These are phyloP conservation scores for Nymphalis c-album DNA, from an alignment of 2,888 invertebrate genomes.

Conservation along the genomic window DNA sequence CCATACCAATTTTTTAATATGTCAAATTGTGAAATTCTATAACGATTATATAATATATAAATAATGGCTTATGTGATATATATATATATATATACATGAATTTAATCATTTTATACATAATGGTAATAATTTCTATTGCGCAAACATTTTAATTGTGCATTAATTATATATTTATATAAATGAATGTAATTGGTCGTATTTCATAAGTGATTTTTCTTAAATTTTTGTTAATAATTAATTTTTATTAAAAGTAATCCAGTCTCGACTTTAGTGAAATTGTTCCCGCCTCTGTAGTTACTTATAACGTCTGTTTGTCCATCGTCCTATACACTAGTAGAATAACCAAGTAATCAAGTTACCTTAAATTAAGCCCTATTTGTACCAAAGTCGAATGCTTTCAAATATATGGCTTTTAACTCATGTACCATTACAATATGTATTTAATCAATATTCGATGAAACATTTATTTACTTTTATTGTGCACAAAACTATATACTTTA, in stretches of 20 bases:
- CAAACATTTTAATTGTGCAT: slow-evolving; percentile 14
- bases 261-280: slow-evolving; percentile 3
- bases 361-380: slow-evolving; percentile 15
- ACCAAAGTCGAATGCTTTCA: slow-evolving; percentile 29
- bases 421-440: slow-evolving; percentile 1
- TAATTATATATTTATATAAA: slow-evolving; percentile 14
- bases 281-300: slow-evolving; percentile 14
- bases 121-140: slow-evolving; percentile 11
- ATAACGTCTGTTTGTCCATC: neutral
- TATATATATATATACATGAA: neutral
- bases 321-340: neutral
- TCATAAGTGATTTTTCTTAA: neutral
- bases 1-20: neutral
- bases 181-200: slow-evolving; percentile 15
- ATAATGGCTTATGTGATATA: slow-evolving; percentile 18
- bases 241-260: neutral
- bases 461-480: neutral
- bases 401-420: slow-evolving; percentile 2
- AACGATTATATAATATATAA: neutral
- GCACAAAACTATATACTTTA: neutral
- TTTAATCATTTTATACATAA: slow-evolving; percentile 10
- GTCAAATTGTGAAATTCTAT: slow-evolving; percentile 5
- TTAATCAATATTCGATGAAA: neutral
- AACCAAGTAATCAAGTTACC: slow-evolving; percentile 15
- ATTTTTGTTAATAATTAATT: neutral